A percentile compares a stretch with the other conserved stretches of the same genome.
Evolutionary conservation across 1,140 invertebrate species (phyloP).

Genomic region (Drosophila repletoides): DNA sequence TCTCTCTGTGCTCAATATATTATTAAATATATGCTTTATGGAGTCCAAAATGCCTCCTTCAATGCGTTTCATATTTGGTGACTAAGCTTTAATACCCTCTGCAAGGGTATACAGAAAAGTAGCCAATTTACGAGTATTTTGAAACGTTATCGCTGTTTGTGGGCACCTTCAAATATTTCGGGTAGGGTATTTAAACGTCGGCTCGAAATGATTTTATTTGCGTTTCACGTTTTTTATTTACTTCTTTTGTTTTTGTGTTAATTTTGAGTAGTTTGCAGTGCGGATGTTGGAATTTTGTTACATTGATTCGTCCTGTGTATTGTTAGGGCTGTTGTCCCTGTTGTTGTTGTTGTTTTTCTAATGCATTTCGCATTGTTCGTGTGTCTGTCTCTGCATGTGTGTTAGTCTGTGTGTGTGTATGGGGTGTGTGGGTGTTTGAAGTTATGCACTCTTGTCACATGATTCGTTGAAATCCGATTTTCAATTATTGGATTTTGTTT

Average conservation of each 20-base stretch:
- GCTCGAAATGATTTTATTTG: neutral
- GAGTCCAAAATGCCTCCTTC: no score
- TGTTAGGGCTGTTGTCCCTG: conserved; percentile 14
- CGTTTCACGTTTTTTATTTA: conserved; percentile 4
- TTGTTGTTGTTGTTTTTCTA: conserved; percentile 17
- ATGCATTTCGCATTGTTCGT: neutral
- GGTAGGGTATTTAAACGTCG: neutral
- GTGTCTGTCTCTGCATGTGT: neutral
- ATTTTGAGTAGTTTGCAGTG: conserved; percentile 47
- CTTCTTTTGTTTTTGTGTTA: conserved; percentile 21
- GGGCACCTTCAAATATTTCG: no score
- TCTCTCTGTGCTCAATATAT: no score
- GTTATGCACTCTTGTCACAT: conserved; percentile 40
- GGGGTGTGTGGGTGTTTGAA: conserved; percentile 9
- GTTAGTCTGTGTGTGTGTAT: neutral
- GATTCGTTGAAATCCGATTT: conserved; percentile 50
- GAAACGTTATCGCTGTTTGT: no score
- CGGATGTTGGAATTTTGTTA: conserved; percentile 45
- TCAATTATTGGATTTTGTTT: conserved; percentile 65
- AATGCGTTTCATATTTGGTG: no score
- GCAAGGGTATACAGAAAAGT: no score
- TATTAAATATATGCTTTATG: no score
- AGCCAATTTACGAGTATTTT: no score
- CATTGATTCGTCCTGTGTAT: conserved; percentile 12
- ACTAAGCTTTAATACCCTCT: no score